phyloP scores from a whole-genome alignment of 2,888 invertebrate species.

The Limnephilus auricula region DNA sequence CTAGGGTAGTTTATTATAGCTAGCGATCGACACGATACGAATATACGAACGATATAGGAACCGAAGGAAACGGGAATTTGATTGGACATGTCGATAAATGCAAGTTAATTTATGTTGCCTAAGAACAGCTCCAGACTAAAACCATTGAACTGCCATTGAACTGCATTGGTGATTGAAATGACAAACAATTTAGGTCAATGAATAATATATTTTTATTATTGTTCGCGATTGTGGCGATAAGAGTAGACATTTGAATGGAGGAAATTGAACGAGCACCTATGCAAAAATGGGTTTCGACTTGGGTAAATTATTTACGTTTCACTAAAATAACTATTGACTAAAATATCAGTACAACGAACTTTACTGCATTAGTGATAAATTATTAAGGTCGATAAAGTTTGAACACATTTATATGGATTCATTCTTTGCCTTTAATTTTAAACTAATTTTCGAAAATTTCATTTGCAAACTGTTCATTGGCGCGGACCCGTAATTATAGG shows the following conservation, averaged over 20 bases:
- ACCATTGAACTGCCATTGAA: background rate
- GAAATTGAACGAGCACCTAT: background rate
- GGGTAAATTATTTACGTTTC: background rate
- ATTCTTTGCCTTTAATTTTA: too few relatives aligned
- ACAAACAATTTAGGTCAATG: background rate
- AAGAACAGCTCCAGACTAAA: background rate
- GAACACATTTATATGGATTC: too few relatives aligned
- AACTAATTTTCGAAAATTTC: too few relatives aligned
- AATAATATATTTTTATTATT: background rate
- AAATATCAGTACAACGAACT: background rate
- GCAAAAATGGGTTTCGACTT: background rate
- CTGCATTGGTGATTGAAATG: background rate
- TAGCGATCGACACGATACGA: background rate
- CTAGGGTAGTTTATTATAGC: background rate
- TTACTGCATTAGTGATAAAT: background rate
- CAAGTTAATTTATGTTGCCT: background rate
- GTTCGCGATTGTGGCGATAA: background rate
- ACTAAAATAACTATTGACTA: background rate
- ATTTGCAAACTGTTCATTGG: too few relatives aligned
- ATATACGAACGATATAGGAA: too few relatives aligned
- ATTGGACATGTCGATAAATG: background rate
- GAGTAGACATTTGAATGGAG: background rate
- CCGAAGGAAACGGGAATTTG: background rate
- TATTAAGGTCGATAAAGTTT: too few relatives aligned
- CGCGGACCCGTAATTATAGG: too few relatives aligned